A percentile compares a stretch with the other conserved stretches of the same genome.
phyloP scores from a whole-genome alignment of 2,113 vertebrate genomes.

The Periophthalmodon schlosseri region DNA sequence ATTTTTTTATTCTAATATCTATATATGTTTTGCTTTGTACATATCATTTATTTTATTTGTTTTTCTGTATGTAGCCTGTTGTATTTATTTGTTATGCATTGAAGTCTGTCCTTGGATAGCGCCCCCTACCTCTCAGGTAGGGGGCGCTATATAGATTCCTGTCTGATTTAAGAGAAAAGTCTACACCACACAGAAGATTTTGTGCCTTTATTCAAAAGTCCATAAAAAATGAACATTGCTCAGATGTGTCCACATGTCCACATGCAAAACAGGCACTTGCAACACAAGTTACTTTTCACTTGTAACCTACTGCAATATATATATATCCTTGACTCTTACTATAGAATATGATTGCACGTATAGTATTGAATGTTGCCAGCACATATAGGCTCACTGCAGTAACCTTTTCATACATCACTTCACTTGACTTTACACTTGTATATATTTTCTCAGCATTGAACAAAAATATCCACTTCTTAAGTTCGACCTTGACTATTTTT shows the following conservation, averaged over 20 bases:
- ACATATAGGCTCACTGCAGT: background rate
- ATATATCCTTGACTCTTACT: background rate
- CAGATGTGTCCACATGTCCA: slow-evolving; percentile 25
- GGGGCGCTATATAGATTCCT: no score
- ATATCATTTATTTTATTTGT: no score
- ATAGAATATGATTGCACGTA: background rate
- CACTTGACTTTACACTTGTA: slow-evolving; percentile 12
- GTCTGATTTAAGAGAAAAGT: background rate
- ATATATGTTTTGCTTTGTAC: no score
- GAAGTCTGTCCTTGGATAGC: no score
- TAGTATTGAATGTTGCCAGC: slow-evolving; percentile 1
- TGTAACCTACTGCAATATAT: background rate
- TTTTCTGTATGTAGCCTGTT: no score
- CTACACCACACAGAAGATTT: slow-evolving; percentile 1
- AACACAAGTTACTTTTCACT: background rate
- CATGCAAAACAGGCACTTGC: background rate
- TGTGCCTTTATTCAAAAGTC: slow-evolving; percentile 58
- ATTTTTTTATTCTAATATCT: no score
- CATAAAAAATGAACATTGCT: slow-evolving; percentile 58
- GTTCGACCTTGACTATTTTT: slow-evolving; percentile 36
- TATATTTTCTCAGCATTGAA: slow-evolving; percentile 14
- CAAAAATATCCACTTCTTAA: slow-evolving; percentile 25
- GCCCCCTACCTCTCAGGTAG: no score
- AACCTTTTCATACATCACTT: slow-evolving; percentile 18
- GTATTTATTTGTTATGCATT: no score